Evolutionary conservation across 2,888 invertebrate species (phyloP).

Genomic region (Athalia circularis): DNA sequence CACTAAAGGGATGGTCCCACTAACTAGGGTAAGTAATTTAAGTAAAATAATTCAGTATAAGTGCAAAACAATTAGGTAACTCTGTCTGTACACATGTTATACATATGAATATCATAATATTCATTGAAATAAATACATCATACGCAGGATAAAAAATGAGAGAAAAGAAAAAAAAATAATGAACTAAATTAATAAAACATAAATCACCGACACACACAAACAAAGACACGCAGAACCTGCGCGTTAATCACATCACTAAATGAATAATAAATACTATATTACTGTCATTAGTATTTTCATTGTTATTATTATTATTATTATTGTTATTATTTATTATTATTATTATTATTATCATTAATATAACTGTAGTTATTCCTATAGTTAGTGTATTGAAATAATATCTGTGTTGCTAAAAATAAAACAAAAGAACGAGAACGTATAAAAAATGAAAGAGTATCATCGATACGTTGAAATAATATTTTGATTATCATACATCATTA

Average conservation of each 20-base stretch:
- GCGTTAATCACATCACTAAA: background rate
- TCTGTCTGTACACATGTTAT: too few relatives aligned
- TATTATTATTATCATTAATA: background rate
- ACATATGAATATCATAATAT: background rate
- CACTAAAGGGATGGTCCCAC: conserved; percentile 64
- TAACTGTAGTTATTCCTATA: background rate
- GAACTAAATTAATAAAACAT: background rate
- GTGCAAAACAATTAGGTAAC: conserved; percentile 12
- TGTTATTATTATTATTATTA: conserved; percentile 8
- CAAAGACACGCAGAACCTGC: background rate
- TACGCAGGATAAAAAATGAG: too few relatives aligned
- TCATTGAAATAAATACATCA: background rate
- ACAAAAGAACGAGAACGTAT: too few relatives aligned
- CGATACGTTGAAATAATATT: too few relatives aligned
- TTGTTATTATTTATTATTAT: conserved; percentile 19
- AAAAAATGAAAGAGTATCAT: too few relatives aligned
- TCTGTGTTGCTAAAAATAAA: too few relatives aligned
- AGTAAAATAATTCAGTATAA: conserved; percentile 34
- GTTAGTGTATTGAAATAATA: background rate
- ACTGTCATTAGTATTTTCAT: background rate
- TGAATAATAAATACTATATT: background rate
- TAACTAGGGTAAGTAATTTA: conserved; percentile 51
- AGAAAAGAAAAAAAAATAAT: background rate
- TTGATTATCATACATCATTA: too few relatives aligned
- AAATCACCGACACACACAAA: background rate